These are phyloP conservation scores for Oreochromis spilurus DNA, from an alignment of 2,113 vertebrate genomes.

Conservation along the genomic window DNA sequence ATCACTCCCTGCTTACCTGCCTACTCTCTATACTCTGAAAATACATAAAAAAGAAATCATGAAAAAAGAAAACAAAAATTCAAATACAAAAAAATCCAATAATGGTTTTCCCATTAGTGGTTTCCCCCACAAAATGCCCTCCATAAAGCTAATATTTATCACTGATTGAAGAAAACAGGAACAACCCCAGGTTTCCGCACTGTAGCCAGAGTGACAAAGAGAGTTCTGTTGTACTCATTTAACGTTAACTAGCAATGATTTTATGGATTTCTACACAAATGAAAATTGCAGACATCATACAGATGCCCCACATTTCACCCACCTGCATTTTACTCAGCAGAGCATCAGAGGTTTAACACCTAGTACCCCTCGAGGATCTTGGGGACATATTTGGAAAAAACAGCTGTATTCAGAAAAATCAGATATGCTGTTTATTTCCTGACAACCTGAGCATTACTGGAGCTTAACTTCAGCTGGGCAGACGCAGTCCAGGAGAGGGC, in stretches of 20 bases:
- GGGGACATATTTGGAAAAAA: not conserved
- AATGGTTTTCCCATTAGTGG: not conserved
- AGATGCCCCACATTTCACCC: not conserved
- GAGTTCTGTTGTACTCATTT: not conserved
- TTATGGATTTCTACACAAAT: not conserved
- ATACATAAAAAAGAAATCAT: not conserved
- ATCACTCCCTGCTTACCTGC: not conserved
- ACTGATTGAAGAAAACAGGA: not conserved
- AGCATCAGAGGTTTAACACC: not conserved
- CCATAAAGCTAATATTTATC: not conserved
- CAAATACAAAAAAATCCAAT: not conserved
- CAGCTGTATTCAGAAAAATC: not conserved
- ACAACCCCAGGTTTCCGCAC: not conserved
- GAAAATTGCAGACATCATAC: not conserved
- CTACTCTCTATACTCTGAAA: not conserved
- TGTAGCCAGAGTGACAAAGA: not conserved
- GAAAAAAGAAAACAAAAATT: not conserved
- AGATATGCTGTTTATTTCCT: not conserved
- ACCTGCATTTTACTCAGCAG: not conserved
- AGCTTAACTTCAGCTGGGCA: not conserved
- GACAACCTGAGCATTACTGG: not conserved
- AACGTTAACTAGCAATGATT: not conserved
- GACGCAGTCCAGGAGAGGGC: not conserved
- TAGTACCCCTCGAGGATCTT: not conserved
- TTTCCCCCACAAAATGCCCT: fast-evolving